Percentiles rank a stretch among this genome's conserved stretches.
Evolutionary conservation across 2,888 invertebrate genomes (phyloP).

Genomic region (Oithona nana): DNA sequence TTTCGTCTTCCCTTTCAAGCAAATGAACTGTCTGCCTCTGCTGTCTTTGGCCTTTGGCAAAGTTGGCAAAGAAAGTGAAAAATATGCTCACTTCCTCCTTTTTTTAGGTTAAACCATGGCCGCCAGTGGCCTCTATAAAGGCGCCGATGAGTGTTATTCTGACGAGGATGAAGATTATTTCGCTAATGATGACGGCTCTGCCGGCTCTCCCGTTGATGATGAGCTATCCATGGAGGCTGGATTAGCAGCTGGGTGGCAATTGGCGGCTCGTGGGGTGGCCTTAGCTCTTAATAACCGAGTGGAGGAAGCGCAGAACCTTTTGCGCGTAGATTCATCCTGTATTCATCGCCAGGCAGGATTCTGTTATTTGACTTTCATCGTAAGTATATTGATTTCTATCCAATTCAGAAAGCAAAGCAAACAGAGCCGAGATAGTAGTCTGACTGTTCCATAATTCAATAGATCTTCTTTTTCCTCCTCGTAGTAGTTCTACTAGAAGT

Average conservation of each 20-base stretch:
- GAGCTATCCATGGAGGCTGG: background rate
- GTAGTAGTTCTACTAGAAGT: too few relatives aligned
- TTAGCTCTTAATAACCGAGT: conserved; percentile 32
- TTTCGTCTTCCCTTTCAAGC: too few relatives aligned
- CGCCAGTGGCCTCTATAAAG: too few relatives aligned
- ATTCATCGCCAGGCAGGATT: conserved; percentile 33
- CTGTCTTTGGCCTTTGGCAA: too few relatives aligned
- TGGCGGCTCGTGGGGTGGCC: conserved; percentile 26
- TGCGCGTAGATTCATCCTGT: conserved; percentile 28
- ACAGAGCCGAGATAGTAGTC: too few relatives aligned
- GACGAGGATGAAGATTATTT: background rate
- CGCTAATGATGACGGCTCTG: background rate
- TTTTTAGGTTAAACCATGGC: too few relatives aligned
- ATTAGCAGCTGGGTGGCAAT: background rate
- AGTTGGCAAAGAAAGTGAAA: too few relatives aligned
- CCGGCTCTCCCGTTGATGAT: background rate
- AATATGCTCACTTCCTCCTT: too few relatives aligned
- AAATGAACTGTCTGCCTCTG: too few relatives aligned
- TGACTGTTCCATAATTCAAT: too few relatives aligned
- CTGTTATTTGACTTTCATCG: conserved; percentile 34
- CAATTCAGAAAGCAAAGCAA: too few relatives aligned
- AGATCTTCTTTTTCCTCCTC: too few relatives aligned
- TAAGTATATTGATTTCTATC: conserved; percentile 22
- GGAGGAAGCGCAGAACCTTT: conserved; percentile 31
- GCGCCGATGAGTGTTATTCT: background rate